Base-by-base conservation (phyloP, 1,140 invertebrate genomes). In the Aphelenchoides fujianensis region DNA sequence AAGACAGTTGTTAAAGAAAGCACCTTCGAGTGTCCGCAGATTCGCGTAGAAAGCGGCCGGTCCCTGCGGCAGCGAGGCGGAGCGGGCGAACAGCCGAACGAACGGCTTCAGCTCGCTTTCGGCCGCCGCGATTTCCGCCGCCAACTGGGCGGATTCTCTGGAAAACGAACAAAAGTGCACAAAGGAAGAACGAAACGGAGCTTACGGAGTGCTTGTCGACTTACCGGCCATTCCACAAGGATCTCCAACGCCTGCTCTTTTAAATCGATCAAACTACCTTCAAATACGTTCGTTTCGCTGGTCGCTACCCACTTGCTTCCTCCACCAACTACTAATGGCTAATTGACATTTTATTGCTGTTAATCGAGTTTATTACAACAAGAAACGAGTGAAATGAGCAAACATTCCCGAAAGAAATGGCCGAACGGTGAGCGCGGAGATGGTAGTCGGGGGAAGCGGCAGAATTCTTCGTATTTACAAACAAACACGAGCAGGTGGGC, bases 21-120 rank as follows among this genome's bases (percentile, higher is more conserved):
- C n/a, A n/a, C 78, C 69, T 77, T 78, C 76, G 1, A 76, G 36
- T 7, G 76, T 78, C n/a, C 74, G 52, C 48, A 78, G 28, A 63
- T 78, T 78, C 9, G 70, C n/a, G 52, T 77, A 78, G 1, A 78
- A 48, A 0, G 74, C 30, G 16, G 79, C 69, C 7, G 76, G 68
- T 23, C 74, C 74, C 27, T 72, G 71, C 27, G 68, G 30, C 5
- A 78, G 68, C 1, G 70, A 27, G 30, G 70, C n/a, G n/a, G 69
- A 74, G 16, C 76, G 36, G n/a, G 61, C 30, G 36, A 78, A 67
- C 0, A 36, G 31, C 1, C 36, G 9, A 1, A 78, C 76, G 63
- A 64, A 78, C 9, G 74, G 57, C n/a, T 74, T 36, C 16, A 78
- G 53, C 35, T 78, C 76, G 19, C 55, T 23, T 2, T 80, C 74